phyloP scores from a whole-genome alignment of 2,888 invertebrate genomes.

The Amiota minor region DNA sequence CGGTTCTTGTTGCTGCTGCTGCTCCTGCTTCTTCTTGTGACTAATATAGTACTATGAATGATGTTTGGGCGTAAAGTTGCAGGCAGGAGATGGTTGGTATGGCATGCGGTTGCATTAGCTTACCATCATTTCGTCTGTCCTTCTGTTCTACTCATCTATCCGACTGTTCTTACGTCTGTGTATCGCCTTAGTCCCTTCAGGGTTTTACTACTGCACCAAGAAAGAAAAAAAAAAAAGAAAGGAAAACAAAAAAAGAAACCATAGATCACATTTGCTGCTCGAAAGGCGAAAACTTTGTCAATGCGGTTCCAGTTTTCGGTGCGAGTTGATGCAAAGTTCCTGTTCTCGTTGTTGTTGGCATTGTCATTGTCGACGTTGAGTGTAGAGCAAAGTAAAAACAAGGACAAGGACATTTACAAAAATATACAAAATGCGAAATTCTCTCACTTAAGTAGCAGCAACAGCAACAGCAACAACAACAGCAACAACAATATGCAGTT shows the following conservation, averaged over 20 bases:
- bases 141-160: too few species aligned
- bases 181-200: background rate
- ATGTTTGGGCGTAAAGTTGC: background rate
- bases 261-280: conserved; percentile 61
- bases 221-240: too few species aligned
- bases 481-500: conserved; percentile 44
- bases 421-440: conserved; percentile 29
- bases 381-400: conserved; percentile 52
- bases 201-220: background rate
- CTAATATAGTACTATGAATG: too few species aligned
- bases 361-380: background rate
- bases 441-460: conserved; percentile 15
- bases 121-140: background rate
- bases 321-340: conserved; percentile 27
- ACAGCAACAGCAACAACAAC: conserved; percentile 23
- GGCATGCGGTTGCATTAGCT: conserved; percentile 35
- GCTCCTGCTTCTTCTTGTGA: too few species aligned
- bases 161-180: too few species aligned
- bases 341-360: background rate
- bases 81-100: conserved; percentile 9
- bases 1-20: conserved; percentile 44
- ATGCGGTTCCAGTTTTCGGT: conserved; percentile 38
- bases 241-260: conserved; percentile 40
- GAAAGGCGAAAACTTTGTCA: conserved; percentile 39
- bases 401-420: conserved; percentile 50